Evolutionary conservation across 2,113 vertebrate species (phyloP), one percentile per base, ranked within the genome.

Genomic region (Oryzias celebensis): DNA sequence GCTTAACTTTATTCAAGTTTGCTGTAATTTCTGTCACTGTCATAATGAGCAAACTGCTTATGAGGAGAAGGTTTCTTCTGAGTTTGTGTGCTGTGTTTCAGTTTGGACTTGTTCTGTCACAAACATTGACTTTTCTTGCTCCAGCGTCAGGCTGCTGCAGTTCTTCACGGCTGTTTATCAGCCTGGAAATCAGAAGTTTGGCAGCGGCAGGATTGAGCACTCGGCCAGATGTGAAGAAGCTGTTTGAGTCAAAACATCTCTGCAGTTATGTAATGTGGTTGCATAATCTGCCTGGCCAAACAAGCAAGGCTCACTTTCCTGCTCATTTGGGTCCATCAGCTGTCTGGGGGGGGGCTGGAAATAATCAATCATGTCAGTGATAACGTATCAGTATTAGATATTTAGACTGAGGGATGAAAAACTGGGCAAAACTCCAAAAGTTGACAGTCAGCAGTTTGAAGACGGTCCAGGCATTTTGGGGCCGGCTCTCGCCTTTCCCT

Each of bases 191-290:
- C 55, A 24, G 68, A 67, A 14, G 52, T 10, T 54, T 73, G 72
- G 73, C 66, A 48, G 36, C 0, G n/a, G 52, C 47, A 50, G 8
- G 70, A 70, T 58, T 74, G 58, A 59, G 55, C 48, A 3, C 69
- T 75, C 61, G 62, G 44, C 77, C 82, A 81, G 67, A 85, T 87
- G 77, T 83, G 55, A 18, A 18, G 42, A 55, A 31, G 54, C 15
- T 57, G 43, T 54, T 66, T 42, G 6, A 20, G 31, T 18, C 15
- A 54, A 14, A 31, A 31, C 26, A n/a, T 18, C 8, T n/a, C 12
- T 18, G 26, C 5, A 50, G 47, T 79, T 75, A 70, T 63, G 55
- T 78, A 81, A 81, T 52, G 16, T 17, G 31, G 36, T 82, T 82
- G 72, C n/a, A 24, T 79, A 82, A 81, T 46, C 18, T 14, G 62